These are phyloP conservation scores for Trypoxylon attenuatum DNA, from an alignment of 2,888 invertebrate species.

Conservation along the genomic window DNA sequence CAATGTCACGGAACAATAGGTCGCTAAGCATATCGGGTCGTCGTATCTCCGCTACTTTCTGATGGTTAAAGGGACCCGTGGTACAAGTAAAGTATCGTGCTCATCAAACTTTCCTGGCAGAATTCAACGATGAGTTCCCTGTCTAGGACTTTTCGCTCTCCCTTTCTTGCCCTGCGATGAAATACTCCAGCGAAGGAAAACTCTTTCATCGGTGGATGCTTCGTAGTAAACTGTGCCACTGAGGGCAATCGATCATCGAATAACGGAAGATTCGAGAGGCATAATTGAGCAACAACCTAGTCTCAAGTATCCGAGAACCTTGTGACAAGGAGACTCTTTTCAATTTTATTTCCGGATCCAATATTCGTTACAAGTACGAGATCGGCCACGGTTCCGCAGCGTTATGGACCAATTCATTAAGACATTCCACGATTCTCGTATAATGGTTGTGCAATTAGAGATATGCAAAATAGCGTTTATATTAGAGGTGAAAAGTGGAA, in stretches of 20 bases:
- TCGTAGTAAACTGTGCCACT: too few relatives aligned
- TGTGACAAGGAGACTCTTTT: too few relatives aligned
- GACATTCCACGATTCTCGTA: constrained; percentile 58
- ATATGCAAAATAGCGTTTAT: constrained; percentile 67
- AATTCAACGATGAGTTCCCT: constrained; percentile 17
- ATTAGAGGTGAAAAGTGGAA: constrained; percentile 48
- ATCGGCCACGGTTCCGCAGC: constrained; percentile 14
- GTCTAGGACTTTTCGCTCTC: too few relatives aligned
- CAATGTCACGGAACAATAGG: constrained; percentile 43
- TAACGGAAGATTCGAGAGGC: too few relatives aligned
- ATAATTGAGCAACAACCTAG: too few relatives aligned
- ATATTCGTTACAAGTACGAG: too few relatives aligned
- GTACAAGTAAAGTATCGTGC: constrained; percentile 10
- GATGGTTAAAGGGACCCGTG: constrained; percentile 33
- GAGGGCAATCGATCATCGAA: too few relatives aligned
- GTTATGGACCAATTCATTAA: constrained; percentile 66
- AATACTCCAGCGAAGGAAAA: too few relatives aligned
- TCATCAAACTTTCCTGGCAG: constrained; percentile 12
- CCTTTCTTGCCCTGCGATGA: too few relatives aligned
- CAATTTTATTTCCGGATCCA: too few relatives aligned
- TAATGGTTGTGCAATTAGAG: constrained; percentile 68
- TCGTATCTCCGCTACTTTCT: constrained; percentile 35
- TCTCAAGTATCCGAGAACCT: too few relatives aligned
- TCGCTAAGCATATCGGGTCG: constrained; percentile 36
- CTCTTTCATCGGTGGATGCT: too few relatives aligned